Conservation (phyloP, 2,888 invertebrate species). For the Lasioglossum malachurum region DNA sequence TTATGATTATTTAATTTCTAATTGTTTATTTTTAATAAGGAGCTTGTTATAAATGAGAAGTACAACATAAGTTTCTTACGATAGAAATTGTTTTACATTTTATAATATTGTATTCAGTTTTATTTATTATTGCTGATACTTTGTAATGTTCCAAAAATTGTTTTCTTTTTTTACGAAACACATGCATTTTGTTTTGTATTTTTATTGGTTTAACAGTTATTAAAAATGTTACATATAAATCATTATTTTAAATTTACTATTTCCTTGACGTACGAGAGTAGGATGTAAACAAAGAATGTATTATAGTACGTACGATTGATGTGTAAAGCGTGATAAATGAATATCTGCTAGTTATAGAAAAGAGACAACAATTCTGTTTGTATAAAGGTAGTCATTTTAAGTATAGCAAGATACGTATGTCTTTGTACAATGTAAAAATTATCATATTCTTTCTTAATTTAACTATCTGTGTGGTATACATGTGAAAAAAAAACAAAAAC, state of each 20-base stretch:
- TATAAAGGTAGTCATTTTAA: conserved; percentile 39
- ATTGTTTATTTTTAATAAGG: conserved; percentile 7
- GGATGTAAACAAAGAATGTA: conserved; percentile 45
- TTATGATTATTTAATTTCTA: conserved; percentile 20
- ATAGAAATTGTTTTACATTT: conserved; percentile 38
- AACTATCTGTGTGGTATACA: conserved; percentile 13
- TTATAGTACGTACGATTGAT: conserved; percentile 40
- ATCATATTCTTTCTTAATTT: conserved; percentile 10
- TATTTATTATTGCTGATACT: conserved; percentile 46
- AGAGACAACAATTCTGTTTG: conserved; percentile 40
- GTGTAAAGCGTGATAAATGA: conserved; percentile 32
- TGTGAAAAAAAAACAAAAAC: conserved; percentile 25
- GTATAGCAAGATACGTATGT: conserved; percentile 34
- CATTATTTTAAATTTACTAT: conserved; percentile 29
- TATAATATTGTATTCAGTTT: conserved; percentile 33
- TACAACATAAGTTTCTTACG: conserved; percentile 10
- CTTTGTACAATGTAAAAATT: conserved; percentile 24
- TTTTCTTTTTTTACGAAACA: not conserved
- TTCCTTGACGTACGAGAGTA: conserved; percentile 22
- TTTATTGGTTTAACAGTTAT: conserved; percentile 7
- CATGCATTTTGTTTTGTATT: conserved; percentile 4
- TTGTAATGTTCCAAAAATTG: conserved; percentile 14
- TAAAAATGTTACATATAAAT: conserved; percentile 27
- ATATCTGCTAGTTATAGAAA: conserved; percentile 40
- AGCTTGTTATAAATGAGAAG: conserved; percentile 6